Percentiles rank a stretch among this genome's conserved stretches.
phyloP scores from a whole-genome alignment of 2,797 vertebrate species.

The Apogon talboti region DNA sequence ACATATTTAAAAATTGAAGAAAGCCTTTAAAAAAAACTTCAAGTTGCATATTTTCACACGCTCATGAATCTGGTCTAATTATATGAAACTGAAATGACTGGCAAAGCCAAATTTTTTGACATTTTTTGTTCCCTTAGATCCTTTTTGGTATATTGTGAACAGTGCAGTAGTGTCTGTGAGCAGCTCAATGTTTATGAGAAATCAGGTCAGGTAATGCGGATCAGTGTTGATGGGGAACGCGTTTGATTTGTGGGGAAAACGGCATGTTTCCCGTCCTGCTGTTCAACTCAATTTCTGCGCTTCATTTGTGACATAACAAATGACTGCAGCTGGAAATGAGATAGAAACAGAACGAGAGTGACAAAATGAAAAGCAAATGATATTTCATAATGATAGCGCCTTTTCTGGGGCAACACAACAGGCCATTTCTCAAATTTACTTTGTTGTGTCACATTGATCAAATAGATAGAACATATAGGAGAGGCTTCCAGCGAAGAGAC shows the following conservation, averaged over 20 bases:
- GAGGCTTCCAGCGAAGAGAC: background rate
- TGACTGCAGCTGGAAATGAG: background rate
- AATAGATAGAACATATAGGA: background rate
- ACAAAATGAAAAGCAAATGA: conserved; percentile 10
- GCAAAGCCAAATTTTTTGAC: background rate
- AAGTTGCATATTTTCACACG: no score
- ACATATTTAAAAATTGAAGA: no score
- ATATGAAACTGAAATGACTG: no score
- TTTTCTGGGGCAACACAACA: background rate
- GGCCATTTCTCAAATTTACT: background rate
- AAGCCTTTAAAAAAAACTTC: no score
- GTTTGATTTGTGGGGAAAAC: conserved; percentile 7
- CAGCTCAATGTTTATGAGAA: background rate
- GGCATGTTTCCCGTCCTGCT: background rate
- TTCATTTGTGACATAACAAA: conserved; percentile 10
- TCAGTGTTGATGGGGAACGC: conserved; percentile 4
- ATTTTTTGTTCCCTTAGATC: background rate
- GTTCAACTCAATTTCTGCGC: background rate
- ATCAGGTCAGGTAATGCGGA: conserved; percentile 4
- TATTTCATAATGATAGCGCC: background rate
- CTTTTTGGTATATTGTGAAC: background rate
- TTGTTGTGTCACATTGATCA: background rate
- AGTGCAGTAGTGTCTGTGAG: background rate
- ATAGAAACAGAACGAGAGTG: background rate
- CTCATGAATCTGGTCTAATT: no score